A percentile compares a stretch with the other conserved stretches of the same genome.
Evolutionary conservation across 2,113 vertebrate species (phyloP).

Genomic region (Microcebus tavaratra): DNA sequence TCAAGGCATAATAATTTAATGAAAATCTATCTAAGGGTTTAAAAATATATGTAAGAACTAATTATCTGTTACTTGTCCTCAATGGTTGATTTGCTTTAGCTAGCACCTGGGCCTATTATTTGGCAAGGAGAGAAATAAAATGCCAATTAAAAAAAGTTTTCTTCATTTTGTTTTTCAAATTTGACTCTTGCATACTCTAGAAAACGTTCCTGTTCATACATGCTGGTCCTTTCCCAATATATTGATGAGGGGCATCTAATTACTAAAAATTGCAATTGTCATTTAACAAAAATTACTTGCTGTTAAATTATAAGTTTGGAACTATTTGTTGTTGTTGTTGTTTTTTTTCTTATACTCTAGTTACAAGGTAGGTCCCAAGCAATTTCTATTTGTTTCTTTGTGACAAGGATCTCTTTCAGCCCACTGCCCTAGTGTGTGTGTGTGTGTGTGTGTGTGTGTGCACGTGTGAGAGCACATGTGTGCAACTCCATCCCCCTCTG

Average conservation of each 20-base stretch:
- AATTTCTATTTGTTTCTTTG: background rate
- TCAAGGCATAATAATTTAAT: slow-evolving; percentile 53
- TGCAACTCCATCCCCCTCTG: rapidly evolving
- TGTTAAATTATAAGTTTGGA: background rate
- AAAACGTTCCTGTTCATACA: background rate
- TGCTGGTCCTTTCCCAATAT: background rate
- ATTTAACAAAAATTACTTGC: background rate
- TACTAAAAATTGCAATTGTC: background rate
- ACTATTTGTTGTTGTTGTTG: background rate
- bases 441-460: too few species aligned
- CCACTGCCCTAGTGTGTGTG: background rate
- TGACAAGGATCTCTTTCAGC: background rate
- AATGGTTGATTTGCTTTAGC: slow-evolving; percentile 28
- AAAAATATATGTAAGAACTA: slow-evolving; percentile 55
- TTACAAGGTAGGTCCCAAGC: background rate
- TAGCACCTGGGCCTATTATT: slow-evolving; percentile 3
- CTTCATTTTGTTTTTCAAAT: background rate
- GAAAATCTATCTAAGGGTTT: slow-evolving; percentile 45
- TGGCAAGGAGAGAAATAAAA: slow-evolving; percentile 4
- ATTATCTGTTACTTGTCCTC: slow-evolving; percentile 54
- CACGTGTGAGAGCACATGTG: rapidly evolving
- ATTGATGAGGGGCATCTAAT: background rate
- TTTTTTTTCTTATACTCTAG: background rate
- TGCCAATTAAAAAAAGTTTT: background rate
- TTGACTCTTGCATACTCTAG: background rate